Evolutionary conservation across 2,113 vertebrate genomes (phyloP).

Genomic region (Otis tarda): DNA sequence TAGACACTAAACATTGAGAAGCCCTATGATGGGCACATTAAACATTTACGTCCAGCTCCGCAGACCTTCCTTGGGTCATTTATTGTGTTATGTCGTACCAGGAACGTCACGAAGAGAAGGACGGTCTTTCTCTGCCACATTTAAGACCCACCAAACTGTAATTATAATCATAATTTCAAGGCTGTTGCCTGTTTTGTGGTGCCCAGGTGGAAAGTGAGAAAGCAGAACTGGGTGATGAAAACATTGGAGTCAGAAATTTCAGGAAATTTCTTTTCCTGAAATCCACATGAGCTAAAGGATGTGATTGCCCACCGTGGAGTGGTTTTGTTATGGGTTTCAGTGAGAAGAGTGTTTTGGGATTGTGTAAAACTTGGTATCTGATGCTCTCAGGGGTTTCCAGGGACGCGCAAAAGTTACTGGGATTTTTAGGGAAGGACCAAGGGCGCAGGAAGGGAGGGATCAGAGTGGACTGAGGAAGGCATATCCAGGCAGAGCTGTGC

Average conservation of each 20-base stretch:
- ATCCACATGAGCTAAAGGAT: too few species aligned
- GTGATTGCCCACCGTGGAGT: too few species aligned
- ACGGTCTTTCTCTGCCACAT: background rate
- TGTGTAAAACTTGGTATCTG: too few species aligned
- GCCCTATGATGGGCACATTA: background rate
- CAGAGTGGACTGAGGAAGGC: too few species aligned
- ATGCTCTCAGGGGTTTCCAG: too few species aligned
- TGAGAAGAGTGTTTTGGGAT: too few species aligned
- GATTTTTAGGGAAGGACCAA: too few species aligned
- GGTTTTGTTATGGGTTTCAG: too few species aligned
- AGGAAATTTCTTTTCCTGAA: too few species aligned
- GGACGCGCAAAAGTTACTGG: too few species aligned
- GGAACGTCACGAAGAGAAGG: background rate
- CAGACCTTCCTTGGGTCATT: background rate
- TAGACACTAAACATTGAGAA: background rate
- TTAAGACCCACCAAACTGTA: background rate
- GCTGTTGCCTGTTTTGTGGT: background rate
- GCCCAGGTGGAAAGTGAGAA: background rate
- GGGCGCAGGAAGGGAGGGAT: too few species aligned
- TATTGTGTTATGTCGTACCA: background rate
- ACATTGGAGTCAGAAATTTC: background rate
- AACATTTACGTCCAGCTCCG: background rate
- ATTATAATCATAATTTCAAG: background rate
- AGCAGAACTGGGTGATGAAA: rapidly evolving
- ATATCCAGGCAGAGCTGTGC: background rate